Evolutionary conservation across 2,113 vertebrate species (phyloP), one percentile per base, ranked within the genome.

Genomic region (Oncorhynchus clarkii): DNA sequence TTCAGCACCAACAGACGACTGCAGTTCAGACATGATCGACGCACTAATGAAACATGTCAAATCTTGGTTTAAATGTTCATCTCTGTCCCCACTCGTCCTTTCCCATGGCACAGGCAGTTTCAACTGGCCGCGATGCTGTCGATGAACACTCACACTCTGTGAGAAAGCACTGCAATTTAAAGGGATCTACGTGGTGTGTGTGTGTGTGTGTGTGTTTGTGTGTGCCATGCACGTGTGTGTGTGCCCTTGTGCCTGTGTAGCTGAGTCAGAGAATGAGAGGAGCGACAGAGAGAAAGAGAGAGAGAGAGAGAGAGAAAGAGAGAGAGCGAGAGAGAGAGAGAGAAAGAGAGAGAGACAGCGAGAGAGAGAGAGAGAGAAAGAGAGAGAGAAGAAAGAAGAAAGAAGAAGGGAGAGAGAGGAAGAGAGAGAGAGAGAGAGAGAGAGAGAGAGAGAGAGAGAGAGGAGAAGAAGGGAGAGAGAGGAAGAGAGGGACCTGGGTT

Each of bases 81-180:
- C 31, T 59, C 39, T 16, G 18, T 64, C 45, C 29, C 34, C 59
- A 18, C 31, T 5, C 11, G 13, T 31, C 26, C 8, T 3, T 8
- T 48, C 20, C 22, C 5, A 7, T 2, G 13, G 34, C 7, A 6
- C 24, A n/a, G 18, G 29, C 48, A 48, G 29, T 49, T 6, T 48
- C 3, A 13, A 13, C 59, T 8, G 14, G 4, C 34, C 6, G 8
- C 24, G 13, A 13, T 34, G 20, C 68, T 49, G 57, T 27, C 49
- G 75, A 69, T 76, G 18, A 60, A 69, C 2, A 29, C 5, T 27
- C 14, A 22, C 39, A 71, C 59, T 71, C 24, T 34, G 16, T 66
- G 60, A 71, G 70, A 77, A 34, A 45, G 57, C 34, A 62, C 16
- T 48, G 59, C 59, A 13, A 67, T 67, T n/a, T 16, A 18, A 67